Evolutionary conservation across 1,140 invertebrate species (phyloP).

Genomic region (Brachionus manjavacas): DNA sequence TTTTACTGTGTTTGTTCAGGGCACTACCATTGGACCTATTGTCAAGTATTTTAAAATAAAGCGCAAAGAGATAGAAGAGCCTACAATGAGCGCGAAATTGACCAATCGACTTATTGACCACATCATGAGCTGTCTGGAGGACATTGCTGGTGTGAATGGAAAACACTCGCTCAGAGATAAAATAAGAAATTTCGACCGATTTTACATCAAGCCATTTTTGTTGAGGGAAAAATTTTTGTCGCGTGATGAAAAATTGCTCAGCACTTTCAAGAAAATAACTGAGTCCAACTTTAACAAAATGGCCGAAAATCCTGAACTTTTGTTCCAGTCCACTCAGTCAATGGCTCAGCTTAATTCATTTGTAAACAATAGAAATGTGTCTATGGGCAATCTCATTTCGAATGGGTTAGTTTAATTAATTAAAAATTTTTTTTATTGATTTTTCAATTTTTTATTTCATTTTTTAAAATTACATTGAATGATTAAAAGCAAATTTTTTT

Average conservation of each 20-base stretch:
- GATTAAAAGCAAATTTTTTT: no score
- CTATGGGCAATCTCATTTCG: background rate
- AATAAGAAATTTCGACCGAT: constrained; percentile 8
- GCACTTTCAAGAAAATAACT: constrained; percentile 39
- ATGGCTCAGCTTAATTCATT: constrained; percentile 18
- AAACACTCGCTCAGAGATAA: constrained; percentile 36
- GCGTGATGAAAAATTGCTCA: constrained; percentile 37
- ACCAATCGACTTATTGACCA: constrained; percentile 42
- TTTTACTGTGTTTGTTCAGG: constrained; percentile 93
- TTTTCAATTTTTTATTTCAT: no score
- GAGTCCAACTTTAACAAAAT: constrained; percentile 29
- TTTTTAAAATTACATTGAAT: no score
- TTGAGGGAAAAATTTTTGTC: constrained; percentile 30
- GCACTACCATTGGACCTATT: constrained; percentile 93
- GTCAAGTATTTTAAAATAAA: constrained; percentile 89
- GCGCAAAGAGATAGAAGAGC: constrained; percentile 40
- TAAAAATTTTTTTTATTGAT: no score
- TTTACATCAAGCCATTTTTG: constrained; percentile 30
- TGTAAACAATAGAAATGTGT: background rate
- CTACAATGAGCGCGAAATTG: constrained; percentile 33
- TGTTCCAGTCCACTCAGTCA: constrained; percentile 27
- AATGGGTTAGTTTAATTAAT: constrained; percentile 9
- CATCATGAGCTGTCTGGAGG: constrained; percentile 41
- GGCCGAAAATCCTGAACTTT: constrained; percentile 26
- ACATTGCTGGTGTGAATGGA: constrained; percentile 32